These are phyloP conservation scores for Gasterosteus nipponicus DNA, from an alignment of 2,113 vertebrate species.

Conservation along the genomic window DNA sequence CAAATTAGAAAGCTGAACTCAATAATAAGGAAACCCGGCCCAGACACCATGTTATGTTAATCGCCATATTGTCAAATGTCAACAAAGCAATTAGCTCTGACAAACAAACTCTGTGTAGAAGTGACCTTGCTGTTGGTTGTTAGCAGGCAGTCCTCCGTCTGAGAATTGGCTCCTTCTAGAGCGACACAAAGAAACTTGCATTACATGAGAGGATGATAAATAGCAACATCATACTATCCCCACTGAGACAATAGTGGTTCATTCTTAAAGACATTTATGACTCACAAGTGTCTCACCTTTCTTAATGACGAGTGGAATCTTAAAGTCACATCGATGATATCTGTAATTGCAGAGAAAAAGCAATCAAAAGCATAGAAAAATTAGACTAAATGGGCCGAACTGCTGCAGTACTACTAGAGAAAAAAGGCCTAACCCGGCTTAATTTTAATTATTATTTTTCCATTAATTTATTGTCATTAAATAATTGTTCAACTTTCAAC, in stretches of 20 bases:
- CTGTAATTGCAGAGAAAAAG: constrained; percentile 77
- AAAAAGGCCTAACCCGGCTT: background rate
- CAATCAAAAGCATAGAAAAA: background rate
- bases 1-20: background rate
- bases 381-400: background rate
- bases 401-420: background rate
- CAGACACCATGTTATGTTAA: background rate
- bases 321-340: constrained; percentile 99
- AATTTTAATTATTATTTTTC: background rate
- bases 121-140: constrained; percentile 95
- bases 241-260: background rate
- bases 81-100: background rate
- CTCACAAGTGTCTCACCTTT: constrained; percentile 83
- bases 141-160: constrained; percentile 88
- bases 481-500: background rate
- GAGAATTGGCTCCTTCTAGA: constrained; percentile 86
- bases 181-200: background rate
- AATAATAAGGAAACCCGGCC: background rate
- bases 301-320: constrained; percentile 94
- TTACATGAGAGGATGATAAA: background rate
- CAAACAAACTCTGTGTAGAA: background rate
- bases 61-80: background rate
- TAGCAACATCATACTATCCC: background rate
- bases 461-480: background rate
- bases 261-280: background rate